Base-by-base conservation (phyloP, 2,888 invertebrate genomes). In the Ferdinandea cuprea region DNA sequence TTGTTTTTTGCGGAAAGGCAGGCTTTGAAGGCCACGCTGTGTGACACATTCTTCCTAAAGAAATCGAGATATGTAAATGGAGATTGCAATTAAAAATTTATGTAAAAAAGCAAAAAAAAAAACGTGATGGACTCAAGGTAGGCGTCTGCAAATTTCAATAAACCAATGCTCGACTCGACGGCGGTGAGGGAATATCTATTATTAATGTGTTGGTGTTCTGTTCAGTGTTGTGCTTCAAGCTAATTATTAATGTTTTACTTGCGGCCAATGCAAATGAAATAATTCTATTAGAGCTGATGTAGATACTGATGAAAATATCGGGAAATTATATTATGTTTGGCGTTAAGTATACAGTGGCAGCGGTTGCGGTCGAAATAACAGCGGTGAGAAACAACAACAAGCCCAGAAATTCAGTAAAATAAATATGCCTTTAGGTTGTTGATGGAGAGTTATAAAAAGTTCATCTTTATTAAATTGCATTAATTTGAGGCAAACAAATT, bases 11-110 rank as follows among this genome's bases (percentile, higher is more conserved):
- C 15, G 40, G 11, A 25, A 11, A 17, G 28, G 35, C 30, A 8
- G 0, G 37, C 13, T 65, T 11, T 19, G n/a, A n/a, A n/a, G n/a
- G n/a, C n/a, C n/a, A 35, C 21, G 17, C 21, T 52, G 8, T 42
- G 35, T 52, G 40, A 40, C 40, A 35, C 37, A 32, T 40, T 17
- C 37, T 35, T 72, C 17, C 11, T 46, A 37, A 58, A 42, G 11
- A 59, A 52, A 32, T 52, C 42, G 32, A 21, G 58, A n/a, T 66
- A 74, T 74, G 50, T 21, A 46, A 35, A 40, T 40, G 56, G 46
- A 74, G 66, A 74, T 56, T 42, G 17, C 32, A 58, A 66, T 52
- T 66, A 58, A 42, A 65, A 74, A 59, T 66, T 74, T 58, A 58
- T 74, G 28, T 44, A 28, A 44, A 59, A 50, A 52, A 42, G 50